Base-by-base conservation (phyloP, 2,113 vertebrate species). In the Sander lucioperca region DNA sequence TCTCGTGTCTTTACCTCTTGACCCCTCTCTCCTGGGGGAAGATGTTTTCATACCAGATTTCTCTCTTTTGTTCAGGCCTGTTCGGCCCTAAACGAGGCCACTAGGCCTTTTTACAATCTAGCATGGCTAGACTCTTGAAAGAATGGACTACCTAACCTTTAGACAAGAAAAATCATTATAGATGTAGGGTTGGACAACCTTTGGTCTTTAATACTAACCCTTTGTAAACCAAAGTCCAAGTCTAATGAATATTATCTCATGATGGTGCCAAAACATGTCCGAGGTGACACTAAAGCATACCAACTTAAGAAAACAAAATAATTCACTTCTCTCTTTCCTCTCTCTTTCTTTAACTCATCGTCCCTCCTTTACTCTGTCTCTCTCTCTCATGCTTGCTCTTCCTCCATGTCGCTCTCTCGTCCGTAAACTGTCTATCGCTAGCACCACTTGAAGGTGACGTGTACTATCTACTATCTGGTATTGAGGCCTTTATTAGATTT, bases 391-490 rank as follows among this genome's bases (percentile, higher is more conserved):
- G 64, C 78, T 86, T 78, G 51, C 83, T 82, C 76, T 47, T 30
- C 62, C 63, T 67, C 68, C 68, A 43, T 51, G 64, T 74, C 66
- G 68, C 58, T 74, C 80, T 79, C 65, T 84, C 63, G 70, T 86
- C 88, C 78, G 74, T 90, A 77, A 91, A 64, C 87, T 76, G 74
- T 87, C 83, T 79, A 64, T 90, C 86, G 86, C 88, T 78, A 90
- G 89, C 92, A 93, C 93, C 93, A 94, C 90, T 91, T 77, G 85
- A 93, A 94, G 92, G 94, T 94, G 90, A 94, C 90, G 85, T 91
- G 86, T 94, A 92, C 91, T 94, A 91, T 94, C 92, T 94, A 92
- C 91, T 94, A 91, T 94, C 92, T 93, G 93, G 93, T 95, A 93
- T 94, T 84, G 94, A 95, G 93, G 95, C 94, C 95, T 95, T 94